Conservation (phyloP, 2,113 vertebrate genomes). For the Manacus vitellinus region DNA sequence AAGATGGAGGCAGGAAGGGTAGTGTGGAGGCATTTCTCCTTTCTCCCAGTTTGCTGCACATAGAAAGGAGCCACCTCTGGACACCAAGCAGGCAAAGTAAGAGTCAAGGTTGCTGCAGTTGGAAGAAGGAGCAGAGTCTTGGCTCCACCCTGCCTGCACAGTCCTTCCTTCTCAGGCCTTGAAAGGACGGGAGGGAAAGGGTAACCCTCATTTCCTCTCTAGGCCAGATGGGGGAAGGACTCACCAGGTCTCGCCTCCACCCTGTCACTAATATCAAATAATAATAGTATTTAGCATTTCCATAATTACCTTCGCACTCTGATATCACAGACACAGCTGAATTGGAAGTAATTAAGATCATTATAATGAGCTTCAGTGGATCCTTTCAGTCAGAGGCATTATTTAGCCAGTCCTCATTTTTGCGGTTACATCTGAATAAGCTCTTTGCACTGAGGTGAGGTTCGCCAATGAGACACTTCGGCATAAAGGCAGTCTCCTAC, state of each 20-base stretch:
- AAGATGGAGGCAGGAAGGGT: neutral
- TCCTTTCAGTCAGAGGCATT: slow-evolving; percentile 36
- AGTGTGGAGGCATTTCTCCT: neutral
- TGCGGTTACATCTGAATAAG: slow-evolving; percentile 37
- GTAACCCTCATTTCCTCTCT: slow-evolving; percentile 38
- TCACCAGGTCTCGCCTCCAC: slow-evolving; percentile 23
- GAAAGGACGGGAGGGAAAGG: neutral
- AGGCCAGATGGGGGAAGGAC: slow-evolving; percentile 5
- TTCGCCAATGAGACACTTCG: neutral
- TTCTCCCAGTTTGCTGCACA: neutral
- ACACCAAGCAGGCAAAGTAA: neutral
- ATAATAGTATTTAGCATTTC: slow-evolving; percentile 63
- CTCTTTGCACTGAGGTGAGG: slow-evolving; percentile 34
- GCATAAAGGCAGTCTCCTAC: slow-evolving; percentile 19
- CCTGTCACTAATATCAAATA: slow-evolving; percentile 55
- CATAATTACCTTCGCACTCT: slow-evolving; percentile 36
- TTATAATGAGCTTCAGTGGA: slow-evolving; percentile 42
- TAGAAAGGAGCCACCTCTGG: neutral
- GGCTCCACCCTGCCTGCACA: neutral
- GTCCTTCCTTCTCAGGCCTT: neutral
- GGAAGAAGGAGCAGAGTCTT: neutral
- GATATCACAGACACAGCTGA: slow-evolving; percentile 41
- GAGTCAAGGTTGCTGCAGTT: neutral
- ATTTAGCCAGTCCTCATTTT: slow-evolving; percentile 42
- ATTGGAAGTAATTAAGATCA: slow-evolving; percentile 54